A percentile compares a stretch with the other conserved stretches of the same genome.
Evolutionary conservation across 2,888 invertebrate species (phyloP).

Genomic region (Agrochola lychnidis): DNA sequence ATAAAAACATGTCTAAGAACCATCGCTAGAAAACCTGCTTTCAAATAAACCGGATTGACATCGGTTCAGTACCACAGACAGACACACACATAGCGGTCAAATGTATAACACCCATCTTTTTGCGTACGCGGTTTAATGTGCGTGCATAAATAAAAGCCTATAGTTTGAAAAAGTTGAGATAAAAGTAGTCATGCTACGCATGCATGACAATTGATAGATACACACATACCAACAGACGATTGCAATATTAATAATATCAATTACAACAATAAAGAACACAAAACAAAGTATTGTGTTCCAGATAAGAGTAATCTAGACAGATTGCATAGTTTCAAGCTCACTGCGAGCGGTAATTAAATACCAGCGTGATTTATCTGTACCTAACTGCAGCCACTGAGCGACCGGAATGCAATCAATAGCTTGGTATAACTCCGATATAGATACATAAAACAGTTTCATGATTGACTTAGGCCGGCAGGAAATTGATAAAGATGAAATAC

Average conservation of each 20-base stretch:
- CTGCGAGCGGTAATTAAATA: conserved; percentile 44
- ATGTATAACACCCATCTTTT: too few species aligned
- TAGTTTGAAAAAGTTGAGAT: too few species aligned
- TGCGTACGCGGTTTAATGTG: too few species aligned
- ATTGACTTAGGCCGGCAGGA: not conserved
- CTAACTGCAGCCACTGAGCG: conserved; percentile 28
- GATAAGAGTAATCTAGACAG: conserved; percentile 30
- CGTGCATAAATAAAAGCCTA: too few species aligned
- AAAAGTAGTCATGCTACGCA: too few species aligned
- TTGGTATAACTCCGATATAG: conserved; percentile 3
- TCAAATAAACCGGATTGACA: too few species aligned
- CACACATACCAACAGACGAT: not conserved
- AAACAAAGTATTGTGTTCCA: conserved; percentile 22
- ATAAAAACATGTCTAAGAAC: too few species aligned
- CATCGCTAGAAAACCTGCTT: too few species aligned
- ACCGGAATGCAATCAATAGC: conserved; percentile 34
- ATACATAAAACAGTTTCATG: not conserved
- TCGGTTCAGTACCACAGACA: too few species aligned
- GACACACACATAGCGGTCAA: too few species aligned
- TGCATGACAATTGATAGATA: not conserved
- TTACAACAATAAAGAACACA: conserved; percentile 8
- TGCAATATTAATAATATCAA: not conserved
- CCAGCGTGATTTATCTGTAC: conserved; percentile 37
- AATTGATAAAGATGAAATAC: not conserved
- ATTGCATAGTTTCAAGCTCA: conserved; percentile 20